Evolutionary conservation across 2,797 vertebrate genomes (phyloP), one percentile per base, ranked within the genome.

Genomic region (Hephaestus fuliginosus): DNA sequence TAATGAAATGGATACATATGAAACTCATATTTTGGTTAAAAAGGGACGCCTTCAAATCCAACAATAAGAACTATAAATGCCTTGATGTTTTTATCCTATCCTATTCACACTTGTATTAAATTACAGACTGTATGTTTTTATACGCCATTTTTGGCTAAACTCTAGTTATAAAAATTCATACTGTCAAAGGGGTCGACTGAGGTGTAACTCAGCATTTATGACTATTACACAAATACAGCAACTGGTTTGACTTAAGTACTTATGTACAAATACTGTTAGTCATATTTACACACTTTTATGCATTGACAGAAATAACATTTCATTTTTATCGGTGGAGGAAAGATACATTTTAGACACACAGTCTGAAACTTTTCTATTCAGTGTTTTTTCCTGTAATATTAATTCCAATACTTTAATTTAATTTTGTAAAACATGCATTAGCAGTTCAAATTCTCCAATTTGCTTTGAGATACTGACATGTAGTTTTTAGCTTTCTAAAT

Each of bases 251-350:
- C 70, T 68, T 33, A 87, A 85, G 78, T 71, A 87, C 73, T 72
- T 73, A 28, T 88, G 70, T 94, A 94, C 89, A 94, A 86, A 91
- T 89, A 93, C 89, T 87, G 85, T 81, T 81, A 85, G 68, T 80
- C 81, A 82, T 93, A 93, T 95, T 78, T 93, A 88, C 88, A 84
- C 58, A 76, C 67, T 63, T 86, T 14, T 87, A 75, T 81, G 33
- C 52, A 56, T 49, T 67, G 48, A 78, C 48, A 80, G 74, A 86
- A 86, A 89, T 72, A 83, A 73, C 18, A 60, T 71, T 61, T 25
- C 2, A 61, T 70, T 51, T 84, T 55, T 68, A 82, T 53, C 36
- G 70, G 44, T 53, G 70, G 49, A 62, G 33, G 36, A 85, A 66
- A 76, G 33, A 80, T 74, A 64, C 53, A 84, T 56, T 79, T 76